These are phyloP conservation scores for Coluber constrictor DNA, from an alignment of 2,797 vertebrate species.

Conservation along the genomic window DNA sequence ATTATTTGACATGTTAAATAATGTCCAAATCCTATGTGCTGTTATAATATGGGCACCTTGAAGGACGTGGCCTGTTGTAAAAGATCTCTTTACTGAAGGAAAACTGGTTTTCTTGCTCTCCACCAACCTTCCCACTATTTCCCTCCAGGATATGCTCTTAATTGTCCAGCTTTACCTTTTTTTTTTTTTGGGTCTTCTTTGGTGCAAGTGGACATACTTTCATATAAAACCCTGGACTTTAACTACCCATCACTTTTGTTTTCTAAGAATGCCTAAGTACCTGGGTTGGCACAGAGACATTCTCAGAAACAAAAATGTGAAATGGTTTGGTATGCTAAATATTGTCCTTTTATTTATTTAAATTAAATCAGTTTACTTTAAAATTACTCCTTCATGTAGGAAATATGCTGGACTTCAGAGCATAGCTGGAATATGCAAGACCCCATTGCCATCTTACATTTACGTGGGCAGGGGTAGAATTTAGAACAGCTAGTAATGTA, in stretches of 20 bases:
- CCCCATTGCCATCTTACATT: neutral
- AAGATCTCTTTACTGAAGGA: neutral
- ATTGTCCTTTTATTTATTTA: neutral
- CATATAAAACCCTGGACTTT: neutral
- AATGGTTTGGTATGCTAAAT: neutral
- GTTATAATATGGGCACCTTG: neutral
- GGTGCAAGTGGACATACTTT: neutral
- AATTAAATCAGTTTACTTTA: neutral
- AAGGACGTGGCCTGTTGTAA: neutral
- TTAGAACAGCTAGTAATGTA: neutral
- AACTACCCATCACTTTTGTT: neutral
- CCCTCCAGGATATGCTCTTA: neutral
- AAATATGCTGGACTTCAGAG: neutral
- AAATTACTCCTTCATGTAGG: neutral
- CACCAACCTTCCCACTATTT: neutral
- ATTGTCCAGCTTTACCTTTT: neutral
- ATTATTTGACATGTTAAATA: neutral
- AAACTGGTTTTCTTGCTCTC: neutral
- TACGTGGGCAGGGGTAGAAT: neutral
- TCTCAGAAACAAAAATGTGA: neutral
- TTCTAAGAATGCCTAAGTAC: neutral
- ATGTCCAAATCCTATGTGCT: neutral
- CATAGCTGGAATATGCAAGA: neutral
- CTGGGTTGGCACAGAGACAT: neutral
- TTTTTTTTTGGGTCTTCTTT: neutral